Conservation (phyloP, 2,888 invertebrate species). For the Cephus nigrinus region DNA sequence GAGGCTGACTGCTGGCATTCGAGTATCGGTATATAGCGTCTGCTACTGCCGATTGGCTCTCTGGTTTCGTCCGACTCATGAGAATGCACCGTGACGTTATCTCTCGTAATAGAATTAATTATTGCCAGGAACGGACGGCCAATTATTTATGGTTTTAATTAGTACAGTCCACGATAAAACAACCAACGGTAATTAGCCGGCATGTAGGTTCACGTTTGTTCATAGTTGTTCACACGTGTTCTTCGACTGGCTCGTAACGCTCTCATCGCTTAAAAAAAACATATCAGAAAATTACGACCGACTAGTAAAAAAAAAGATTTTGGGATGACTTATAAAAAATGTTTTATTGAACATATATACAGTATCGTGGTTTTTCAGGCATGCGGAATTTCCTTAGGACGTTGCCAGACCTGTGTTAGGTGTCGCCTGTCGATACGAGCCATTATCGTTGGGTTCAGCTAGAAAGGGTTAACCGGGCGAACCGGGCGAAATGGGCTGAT, state of each 20-base stretch:
- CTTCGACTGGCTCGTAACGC: no score
- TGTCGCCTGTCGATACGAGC: neutral
- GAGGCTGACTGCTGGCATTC: no score
- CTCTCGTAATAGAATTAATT: slow-evolving; percentile 47
- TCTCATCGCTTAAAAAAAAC: no score
- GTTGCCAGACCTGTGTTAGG: neutral
- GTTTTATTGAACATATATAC: no score
- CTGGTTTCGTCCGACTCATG: neutral
- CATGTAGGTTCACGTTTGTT: neutral
- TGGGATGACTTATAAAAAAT: no score
- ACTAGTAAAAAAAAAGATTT: fast-evolving
- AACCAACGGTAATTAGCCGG: slow-evolving; percentile 11
- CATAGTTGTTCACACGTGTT: no score
- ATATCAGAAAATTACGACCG: no score
- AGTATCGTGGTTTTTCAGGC: no score
- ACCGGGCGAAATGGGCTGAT: slow-evolving; percentile 4
- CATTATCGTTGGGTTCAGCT: neutral
- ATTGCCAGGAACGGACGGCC: slow-evolving; percentile 40
- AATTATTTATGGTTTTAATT: slow-evolving; percentile 53
- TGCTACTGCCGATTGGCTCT: no score
- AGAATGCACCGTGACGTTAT: slow-evolving; percentile 43
- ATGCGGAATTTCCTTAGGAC: no score
- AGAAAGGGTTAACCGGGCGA: no score
- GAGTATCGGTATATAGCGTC: no score
- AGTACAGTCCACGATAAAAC: slow-evolving; percentile 27